phyloP scores from a whole-genome alignment of 2,797 vertebrate genomes.

The Sebastes steindachneri region DNA sequence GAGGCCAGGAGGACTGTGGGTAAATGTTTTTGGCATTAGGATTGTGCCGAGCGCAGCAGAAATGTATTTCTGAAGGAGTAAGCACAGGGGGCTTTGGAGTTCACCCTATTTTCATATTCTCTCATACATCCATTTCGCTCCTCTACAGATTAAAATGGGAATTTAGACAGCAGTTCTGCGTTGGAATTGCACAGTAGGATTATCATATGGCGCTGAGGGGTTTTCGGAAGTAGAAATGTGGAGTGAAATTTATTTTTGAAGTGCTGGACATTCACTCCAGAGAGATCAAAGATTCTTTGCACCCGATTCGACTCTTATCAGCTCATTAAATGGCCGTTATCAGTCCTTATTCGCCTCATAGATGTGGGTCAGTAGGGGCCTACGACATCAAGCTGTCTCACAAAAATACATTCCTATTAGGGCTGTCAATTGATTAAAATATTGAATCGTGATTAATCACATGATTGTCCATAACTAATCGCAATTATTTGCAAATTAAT shows the following conservation, averaged over 20 bases:
- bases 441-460: too few relatives aligned
- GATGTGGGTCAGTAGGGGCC: neutral
- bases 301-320: neutral
- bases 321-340: neutral
- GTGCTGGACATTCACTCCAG: conserved; percentile 40
- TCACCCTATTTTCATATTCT: conserved; percentile 75
- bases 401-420: too few relatives aligned
- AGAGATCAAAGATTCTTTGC: conserved; percentile 51
- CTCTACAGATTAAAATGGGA: conserved; percentile 70
- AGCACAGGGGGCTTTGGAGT: conserved; percentile 74
- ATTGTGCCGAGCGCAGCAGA: conserved; percentile 78
- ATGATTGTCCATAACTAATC: too few relatives aligned
- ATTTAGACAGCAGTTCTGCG: conserved; percentile 62
- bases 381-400: neutral
- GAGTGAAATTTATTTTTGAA: conserved; percentile 39
- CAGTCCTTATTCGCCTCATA: neutral
- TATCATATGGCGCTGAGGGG: conserved; percentile 58
- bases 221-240: conserved; percentile 19
- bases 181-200: conserved; percentile 70
- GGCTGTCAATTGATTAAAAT: too few relatives aligned
- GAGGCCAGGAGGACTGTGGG: conserved; percentile 51
- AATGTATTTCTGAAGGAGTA: conserved; percentile 74
- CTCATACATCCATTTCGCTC: conserved; percentile 67
- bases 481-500: too few relatives aligned
- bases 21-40: conserved; percentile 67